Conservation (phyloP, 2,888 invertebrate genomes). For the Parthenolecanium corni region DNA sequence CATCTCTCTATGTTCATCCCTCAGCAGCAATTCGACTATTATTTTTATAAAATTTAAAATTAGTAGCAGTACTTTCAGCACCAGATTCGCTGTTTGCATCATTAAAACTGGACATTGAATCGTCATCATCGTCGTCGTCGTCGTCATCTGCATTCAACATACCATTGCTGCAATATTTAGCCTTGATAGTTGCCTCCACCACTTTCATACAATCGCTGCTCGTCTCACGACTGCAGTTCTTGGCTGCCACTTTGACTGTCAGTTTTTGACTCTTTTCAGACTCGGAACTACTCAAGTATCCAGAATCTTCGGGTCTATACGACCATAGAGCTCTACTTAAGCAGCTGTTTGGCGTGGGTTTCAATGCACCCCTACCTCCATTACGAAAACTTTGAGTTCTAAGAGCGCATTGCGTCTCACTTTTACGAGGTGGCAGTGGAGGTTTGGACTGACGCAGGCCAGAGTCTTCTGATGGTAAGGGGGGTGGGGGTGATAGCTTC, state of each 20-base stretch:
- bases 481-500: slow-evolving; percentile 33
- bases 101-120: slow-evolving; percentile 40
- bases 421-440: slow-evolving; percentile 33
- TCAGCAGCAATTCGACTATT: not conserved
- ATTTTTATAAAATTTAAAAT: slow-evolving; percentile 40
- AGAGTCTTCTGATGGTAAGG: slow-evolving; percentile 33
- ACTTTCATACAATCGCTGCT: too few relatives aligned
- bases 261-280: slow-evolving; percentile 16
- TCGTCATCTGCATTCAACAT: slow-evolving; percentile 39
- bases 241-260: not conserved
- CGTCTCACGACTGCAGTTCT: too few relatives aligned
- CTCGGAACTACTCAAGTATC: slow-evolving; percentile 59
- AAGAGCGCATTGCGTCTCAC: not conserved
- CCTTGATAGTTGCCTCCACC: too few relatives aligned
- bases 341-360: slow-evolving; percentile 22
- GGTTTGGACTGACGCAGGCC: slow-evolving; percentile 39
- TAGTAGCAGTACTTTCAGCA: slow-evolving; percentile 74
- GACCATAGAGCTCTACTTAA: slow-evolving; percentile 24
- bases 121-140: slow-evolving; percentile 24
- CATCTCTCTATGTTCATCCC: too few relatives aligned
- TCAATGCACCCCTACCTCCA: not conserved
- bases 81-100: slow-evolving; percentile 51
- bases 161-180: slow-evolving; percentile 32
- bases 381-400: slow-evolving; percentile 1
- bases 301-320: slow-evolving; percentile 59